Evolutionary conservation across 2,888 invertebrate species (phyloP), one percentile per base, ranked within the genome.

Genomic region (Eupithecia tripunctaria): DNA sequence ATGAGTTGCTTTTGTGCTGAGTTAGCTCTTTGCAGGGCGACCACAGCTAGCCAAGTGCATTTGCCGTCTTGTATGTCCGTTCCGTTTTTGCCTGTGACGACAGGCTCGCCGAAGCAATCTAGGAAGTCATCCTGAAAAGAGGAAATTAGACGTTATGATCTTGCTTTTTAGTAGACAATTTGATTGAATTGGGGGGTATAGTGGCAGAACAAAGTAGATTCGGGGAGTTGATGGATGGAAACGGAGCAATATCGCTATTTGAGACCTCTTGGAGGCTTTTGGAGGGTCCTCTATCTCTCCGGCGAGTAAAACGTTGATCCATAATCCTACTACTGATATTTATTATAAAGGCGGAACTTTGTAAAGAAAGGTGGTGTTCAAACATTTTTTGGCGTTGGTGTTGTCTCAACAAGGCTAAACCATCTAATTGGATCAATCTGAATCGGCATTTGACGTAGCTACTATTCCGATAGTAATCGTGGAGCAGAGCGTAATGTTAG

Each of bases 21-120:
- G 64, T 95, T 96, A 0, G 97, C 97, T 70, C 97, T 95, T 88
- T 98, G 97, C 76, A 99, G 93, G 14, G 99, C 99, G 1, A 97
- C 97, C 1, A 99, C 98, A 1, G 98, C 96, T 43, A 99, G 93
- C 99, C 99, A 99, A 0, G 98, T 96, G 91, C 99, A 99, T 92
- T 99, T 99, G 43, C 99, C 99, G 81, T 99, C 98, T 91, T 97
- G 96, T 81, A 99, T 99, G 86, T 99, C 99, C 0, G 97, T 97
- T 43, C 98, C 98, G 56, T 96, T 94, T 94, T 99, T 99, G 10
- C 99, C 99, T 0, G 97, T 98, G 2, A 97, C 95, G 12, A 95
- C 94, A 21, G 97, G 96, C 87, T 98, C 96, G 0, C 99, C 99
- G 88, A 97, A 99, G 86, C 98, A 98, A 88, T 99, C 99, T 56